Base-by-base conservation (phyloP, 2,888 invertebrate genomes). In the Eupeodes latifasciatus region DNA sequence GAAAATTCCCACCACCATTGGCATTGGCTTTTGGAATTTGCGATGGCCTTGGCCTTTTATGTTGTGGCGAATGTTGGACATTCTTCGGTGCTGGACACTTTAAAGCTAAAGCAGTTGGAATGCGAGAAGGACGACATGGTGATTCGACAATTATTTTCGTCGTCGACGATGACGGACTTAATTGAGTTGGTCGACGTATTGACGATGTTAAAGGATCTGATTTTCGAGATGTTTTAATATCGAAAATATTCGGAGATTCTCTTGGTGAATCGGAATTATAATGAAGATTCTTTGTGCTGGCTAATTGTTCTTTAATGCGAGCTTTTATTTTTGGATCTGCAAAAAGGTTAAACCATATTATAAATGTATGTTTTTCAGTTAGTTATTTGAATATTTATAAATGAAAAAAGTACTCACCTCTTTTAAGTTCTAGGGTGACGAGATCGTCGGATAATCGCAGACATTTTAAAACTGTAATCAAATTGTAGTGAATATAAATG, bases 391-490 rank as follows among this genome's bases (percentile, higher is more conserved):
- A 14, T n/a, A 19, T 40, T 40, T 40, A 27, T 27, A 27, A 16
- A 10, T 16, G 19, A 6, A 47, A 4, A 11, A 16, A 16, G 16
- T n/a, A 80, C 96, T 96, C 95, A 97, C 98, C 98, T 96, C 97
- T 96, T 95, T 96, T 97, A 94, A 98, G 95, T 95, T 97, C 97
- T 94, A 98, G 95, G 93, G 97, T 97, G 93, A 98, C 97, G 92
- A 97, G 96, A 95, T 98, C 97, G 94, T 97, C 96, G 91, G 98
- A 97, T 93, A 98, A 95, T 93, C 98, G 96, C 93, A 98, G 96
- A 95, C 98, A 98, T 96, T 97, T 98, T 95, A 98, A 95, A 94
- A 98, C 98, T 97, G 96, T 92, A 96, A 92, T 81, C 79, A 81
- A 89, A 92, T 91, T 90, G 89, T 86, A 90, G 47, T 27, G 14